These are phyloP conservation scores for Rhabdornis inornatus DNA, from an alignment of 2,113 vertebrate genomes.

Conservation along the genomic window DNA sequence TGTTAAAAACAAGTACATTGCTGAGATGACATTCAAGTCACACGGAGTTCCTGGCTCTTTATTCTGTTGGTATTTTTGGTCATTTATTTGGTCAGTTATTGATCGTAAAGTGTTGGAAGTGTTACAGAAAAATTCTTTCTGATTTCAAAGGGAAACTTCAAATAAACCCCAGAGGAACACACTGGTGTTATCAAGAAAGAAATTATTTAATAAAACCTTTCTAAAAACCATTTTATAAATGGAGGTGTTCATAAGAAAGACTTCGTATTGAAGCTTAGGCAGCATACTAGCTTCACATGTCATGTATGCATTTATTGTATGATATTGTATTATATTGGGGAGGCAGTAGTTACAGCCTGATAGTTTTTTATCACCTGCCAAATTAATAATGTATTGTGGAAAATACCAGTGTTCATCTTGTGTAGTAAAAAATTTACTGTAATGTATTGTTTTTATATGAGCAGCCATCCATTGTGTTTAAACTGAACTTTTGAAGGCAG, in stretches of 20 bases:
- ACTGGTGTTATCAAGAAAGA: not conserved
- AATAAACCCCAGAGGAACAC: slow-evolving; percentile 10
- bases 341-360: not conserved
- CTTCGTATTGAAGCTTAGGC: not conserved
- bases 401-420: slow-evolving; percentile 44
- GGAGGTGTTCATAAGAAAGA: not conserved
- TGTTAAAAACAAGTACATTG: not conserved
- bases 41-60: not conserved
- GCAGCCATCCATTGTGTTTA: slow-evolving; percentile 23
- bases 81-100: not conserved
- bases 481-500: slow-evolving; percentile 58
- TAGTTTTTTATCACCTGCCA: slow-evolving; percentile 16
- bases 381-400: slow-evolving; percentile 46
- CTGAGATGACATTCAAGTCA: not conserved
- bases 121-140: slow-evolving; percentile 3
- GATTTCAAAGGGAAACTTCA: slow-evolving; percentile 49
- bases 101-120: not conserved
- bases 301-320: not conserved
- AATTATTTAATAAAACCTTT: not conserved
- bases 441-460: slow-evolving; percentile 59
- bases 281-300: not conserved
- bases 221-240: not conserved
- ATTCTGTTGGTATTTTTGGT: not conserved
- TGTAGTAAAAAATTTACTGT: slow-evolving; percentile 40
- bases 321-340: not conserved